Conservation (phyloP, 2,113 vertebrate genomes). For the Brachirus orientalis region DNA sequence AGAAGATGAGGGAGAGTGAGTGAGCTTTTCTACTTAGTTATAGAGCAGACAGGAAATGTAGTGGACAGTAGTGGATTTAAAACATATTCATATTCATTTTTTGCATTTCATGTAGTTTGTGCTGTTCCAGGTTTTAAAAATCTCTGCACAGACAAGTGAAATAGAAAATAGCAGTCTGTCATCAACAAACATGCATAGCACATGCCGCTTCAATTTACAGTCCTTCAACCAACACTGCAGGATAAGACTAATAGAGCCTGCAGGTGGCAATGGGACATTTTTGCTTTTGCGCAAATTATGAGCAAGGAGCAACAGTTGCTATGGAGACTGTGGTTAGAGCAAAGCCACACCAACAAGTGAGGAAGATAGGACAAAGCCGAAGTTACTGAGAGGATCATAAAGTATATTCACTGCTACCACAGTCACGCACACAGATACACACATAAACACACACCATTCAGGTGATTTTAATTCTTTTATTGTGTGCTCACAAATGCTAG, state of each 20-base stretch:
- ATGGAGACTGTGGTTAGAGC: slow-evolving; percentile 75
- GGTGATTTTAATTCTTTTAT: slow-evolving; percentile 39
- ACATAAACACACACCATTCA: slow-evolving; percentile 6
- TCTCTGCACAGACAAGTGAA: slow-evolving; percentile 7
- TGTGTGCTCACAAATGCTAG: slow-evolving; percentile 27
- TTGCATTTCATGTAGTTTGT: not conserved
- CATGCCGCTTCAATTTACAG: slow-evolving; percentile 32
- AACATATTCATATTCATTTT: not conserved
- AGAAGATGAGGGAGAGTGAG: too few species aligned
- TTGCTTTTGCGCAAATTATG: slow-evolving; percentile 70
- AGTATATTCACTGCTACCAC: not conserved
- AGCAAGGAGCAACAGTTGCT: slow-evolving; percentile 73
- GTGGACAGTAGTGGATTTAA: too few species aligned
- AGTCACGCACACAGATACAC: too few species aligned
- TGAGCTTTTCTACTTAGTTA: too few species aligned
- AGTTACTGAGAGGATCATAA: slow-evolving; percentile 55
- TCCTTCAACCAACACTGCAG: slow-evolving; percentile 52
- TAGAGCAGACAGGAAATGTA: too few species aligned
- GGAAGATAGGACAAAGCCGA: slow-evolving; percentile 51
- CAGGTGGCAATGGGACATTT: slow-evolving; percentile 62
- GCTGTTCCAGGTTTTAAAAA: not conserved
- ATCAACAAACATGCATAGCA: slow-evolving; percentile 35
- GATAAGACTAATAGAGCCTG: slow-evolving; percentile 40
- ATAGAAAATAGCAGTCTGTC: slow-evolving; percentile 39
- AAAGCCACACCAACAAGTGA: slow-evolving; percentile 60